Conservation (phyloP, 2,113 vertebrate genomes). For the Oryzias curvinotus region DNA sequence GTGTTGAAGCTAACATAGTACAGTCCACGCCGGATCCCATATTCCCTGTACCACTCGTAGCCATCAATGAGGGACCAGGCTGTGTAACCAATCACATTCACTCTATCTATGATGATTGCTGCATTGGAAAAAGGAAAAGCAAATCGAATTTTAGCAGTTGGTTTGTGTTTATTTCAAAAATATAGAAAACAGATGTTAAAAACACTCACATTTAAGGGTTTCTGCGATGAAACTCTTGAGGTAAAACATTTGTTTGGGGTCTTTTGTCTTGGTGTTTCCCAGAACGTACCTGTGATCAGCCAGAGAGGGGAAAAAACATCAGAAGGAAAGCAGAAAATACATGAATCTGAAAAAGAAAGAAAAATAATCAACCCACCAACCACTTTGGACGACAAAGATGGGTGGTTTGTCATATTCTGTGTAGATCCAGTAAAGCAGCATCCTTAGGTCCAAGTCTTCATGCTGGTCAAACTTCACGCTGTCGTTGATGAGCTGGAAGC, state of each 20-base stretch:
- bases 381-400: slow-evolving; percentile 95
- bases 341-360: neutral
- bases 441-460: slow-evolving; percentile 90
- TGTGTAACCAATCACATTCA: slow-evolving; percentile 92
- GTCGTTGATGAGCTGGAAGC: slow-evolving; percentile 90
- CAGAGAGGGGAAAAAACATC: neutral
- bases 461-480: slow-evolving; percentile 88
- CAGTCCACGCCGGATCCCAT: slow-evolving; percentile 88
- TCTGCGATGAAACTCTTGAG: slow-evolving; percentile 93
- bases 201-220: slow-evolving; percentile 72
- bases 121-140: slow-evolving; percentile 6
- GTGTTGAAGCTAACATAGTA: slow-evolving; percentile 94
- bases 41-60: slow-evolving; percentile 94
- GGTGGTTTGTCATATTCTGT: slow-evolving; percentile 88
- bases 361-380: slow-evolving; percentile 78
- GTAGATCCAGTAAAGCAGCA: slow-evolving; percentile 92
- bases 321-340: neutral
- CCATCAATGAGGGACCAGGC: slow-evolving; percentile 96
- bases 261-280: slow-evolving; percentile 87
- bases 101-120: slow-evolving; percentile 87
- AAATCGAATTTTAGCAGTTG: slow-evolving; percentile 7
- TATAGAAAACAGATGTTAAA: neutral
- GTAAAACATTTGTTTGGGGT: slow-evolving; percentile 93
- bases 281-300: slow-evolving; percentile 79
- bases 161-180: neutral